Evolutionary conservation across 2,888 invertebrate species (phyloP).

Genomic region (Drosophila imparisetae): DNA sequence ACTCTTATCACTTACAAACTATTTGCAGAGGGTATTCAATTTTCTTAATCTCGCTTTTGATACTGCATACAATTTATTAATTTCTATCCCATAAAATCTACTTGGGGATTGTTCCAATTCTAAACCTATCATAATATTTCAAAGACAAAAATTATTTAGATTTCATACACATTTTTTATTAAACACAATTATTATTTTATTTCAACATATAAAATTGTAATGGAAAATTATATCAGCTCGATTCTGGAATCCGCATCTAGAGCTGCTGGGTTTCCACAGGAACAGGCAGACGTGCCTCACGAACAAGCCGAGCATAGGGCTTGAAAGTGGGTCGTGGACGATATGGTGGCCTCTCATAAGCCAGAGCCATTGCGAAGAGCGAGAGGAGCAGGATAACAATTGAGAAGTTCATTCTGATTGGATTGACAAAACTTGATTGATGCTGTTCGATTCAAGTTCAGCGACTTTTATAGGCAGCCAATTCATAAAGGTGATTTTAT

Average conservation of each 20-base stretch:
- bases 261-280: background rate
- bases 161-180: background rate
- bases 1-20: too few species aligned
- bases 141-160: background rate
- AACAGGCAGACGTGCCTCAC: constrained; percentile 22
- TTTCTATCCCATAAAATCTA: too few species aligned
- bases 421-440: constrained; percentile 22
- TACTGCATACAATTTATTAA: too few species aligned
- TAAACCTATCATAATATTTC: background rate
- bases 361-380: constrained; percentile 21
- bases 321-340: constrained; percentile 21
- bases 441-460: constrained; percentile 8
- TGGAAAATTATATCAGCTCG: background rate
- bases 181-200: background rate
- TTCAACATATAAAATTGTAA: background rate
- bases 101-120: too few species aligned
- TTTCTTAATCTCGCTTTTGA: background rate
- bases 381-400: constrained; percentile 26
- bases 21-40: background rate
- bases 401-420: constrained; percentile 34
- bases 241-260: background rate
- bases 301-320: constrained; percentile 22
- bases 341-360: constrained; percentile 8
- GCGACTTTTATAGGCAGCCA: constrained; percentile 27
- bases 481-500: constrained; percentile 9